Evolutionary conservation across 2,113 vertebrate genomes (phyloP).

Genomic region (Cochlearius cochlearius): DNA sequence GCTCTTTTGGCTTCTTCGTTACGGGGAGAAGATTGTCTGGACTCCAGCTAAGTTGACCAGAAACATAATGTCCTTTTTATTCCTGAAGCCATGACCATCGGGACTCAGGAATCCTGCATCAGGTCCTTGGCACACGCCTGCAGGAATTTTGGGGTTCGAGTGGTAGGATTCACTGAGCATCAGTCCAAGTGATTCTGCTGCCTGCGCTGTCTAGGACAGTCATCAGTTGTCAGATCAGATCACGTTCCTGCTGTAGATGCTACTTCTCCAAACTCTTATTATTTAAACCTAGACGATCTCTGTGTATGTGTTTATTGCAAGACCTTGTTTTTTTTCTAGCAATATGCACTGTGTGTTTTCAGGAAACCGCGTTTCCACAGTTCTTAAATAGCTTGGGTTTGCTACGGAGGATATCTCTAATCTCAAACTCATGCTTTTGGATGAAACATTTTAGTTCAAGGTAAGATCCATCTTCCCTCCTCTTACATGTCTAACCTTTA

Average conservation of each 20-base stretch:
- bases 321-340: background rate
- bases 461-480: background rate
- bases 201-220: background rate
- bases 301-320: background rate
- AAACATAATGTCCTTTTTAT: background rate
- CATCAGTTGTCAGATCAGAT: background rate
- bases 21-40: background rate
- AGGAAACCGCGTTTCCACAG: background rate
- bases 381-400: background rate
- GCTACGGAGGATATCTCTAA: background rate
- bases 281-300: background rate
- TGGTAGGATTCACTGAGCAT: background rate
- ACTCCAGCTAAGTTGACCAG: background rate
- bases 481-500: background rate
- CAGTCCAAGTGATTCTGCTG: background rate
- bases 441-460: background rate
- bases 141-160: background rate
- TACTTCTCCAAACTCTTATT: background rate
- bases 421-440: background rate
- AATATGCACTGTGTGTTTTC: background rate
- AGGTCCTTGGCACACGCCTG: background rate
- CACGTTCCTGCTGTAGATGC: background rate
- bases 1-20: background rate
- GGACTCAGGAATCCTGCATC: background rate
- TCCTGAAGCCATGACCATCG: fast-evolving